Base-by-base conservation (phyloP, 2,888 invertebrate genomes). In the Archips xylosteana region DNA sequence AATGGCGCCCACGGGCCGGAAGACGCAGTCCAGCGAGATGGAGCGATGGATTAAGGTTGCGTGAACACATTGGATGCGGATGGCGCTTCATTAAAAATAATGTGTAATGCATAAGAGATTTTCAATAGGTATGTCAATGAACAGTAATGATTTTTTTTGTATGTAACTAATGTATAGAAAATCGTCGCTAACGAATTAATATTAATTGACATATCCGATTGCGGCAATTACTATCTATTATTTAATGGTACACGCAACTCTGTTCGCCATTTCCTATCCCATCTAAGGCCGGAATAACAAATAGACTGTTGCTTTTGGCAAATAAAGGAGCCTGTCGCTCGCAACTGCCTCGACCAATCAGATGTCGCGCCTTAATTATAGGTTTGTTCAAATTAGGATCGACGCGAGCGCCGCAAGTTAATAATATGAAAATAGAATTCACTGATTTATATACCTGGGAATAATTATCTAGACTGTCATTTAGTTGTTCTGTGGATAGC, bases 381-480 rank as follows among this genome's bases (percentile, higher is more conserved):
- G 89, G 85, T 85, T 85, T 84, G 87, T 89, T 91, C 89, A 85
- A 93, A 93, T 92, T 92, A 93, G 93, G 92, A 89, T 84, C 89
- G 88, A 86, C 86, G 87, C 84, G 85, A 83, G 82, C 86, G 82
- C 87, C 86, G 82, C 87, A 85, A 82, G 87, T 87, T 90, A 89
- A 91, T 74, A 90, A 91, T 74, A 90, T 91, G 89, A 89, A 91
- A 91, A 89, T 91, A 88, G 92, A 88, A 89, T 91, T 87, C 80
- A 78, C 85, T 86, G 89, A 90, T 90, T 89, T 89, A 87, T 89
- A 88, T 88, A 74, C 65, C 70, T 60, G 69, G 65, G 65, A 74
- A 74, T 74, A 73, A 75, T 75, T 73, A 70, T 67, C 59, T 70
- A 13, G 67, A 49, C 64, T 70, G 69, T 74, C 74, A 74, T 74